These are phyloP conservation scores for Sinopyrophorus schimmeli DNA, from an alignment of 2,888 invertebrate species.

Conservation along the genomic window DNA sequence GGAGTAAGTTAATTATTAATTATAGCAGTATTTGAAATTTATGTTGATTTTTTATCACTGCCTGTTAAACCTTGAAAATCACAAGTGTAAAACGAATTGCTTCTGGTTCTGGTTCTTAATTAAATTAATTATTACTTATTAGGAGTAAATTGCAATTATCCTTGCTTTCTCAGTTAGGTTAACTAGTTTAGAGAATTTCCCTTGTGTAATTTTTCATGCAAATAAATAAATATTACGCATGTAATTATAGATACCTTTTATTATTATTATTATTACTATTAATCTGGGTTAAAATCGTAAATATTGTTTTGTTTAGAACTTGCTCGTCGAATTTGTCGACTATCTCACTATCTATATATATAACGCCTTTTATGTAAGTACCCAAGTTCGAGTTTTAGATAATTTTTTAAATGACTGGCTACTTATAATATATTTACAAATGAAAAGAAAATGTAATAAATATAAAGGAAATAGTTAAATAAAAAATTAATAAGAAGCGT, in stretches of 20 bases:
- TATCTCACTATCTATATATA: too few relatives aligned
- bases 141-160: conserved; percentile 20
- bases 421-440: too few relatives aligned
- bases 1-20: conserved; percentile 26
- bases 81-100: conserved; percentile 24
- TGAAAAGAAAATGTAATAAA: too few relatives aligned
- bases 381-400: too few relatives aligned
- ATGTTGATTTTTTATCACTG: conserved; percentile 22
- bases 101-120: conserved; percentile 26
- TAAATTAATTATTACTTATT: conserved; percentile 27
- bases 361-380: too few relatives aligned
- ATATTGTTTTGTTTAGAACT: background rate
- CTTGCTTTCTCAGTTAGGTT: conserved; percentile 11
- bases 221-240: too few relatives aligned
- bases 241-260: too few relatives aligned
- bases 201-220: conserved; percentile 3
- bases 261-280: too few relatives aligned
- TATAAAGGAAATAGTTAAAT: too few relatives aligned
- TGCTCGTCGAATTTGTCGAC: too few relatives aligned
- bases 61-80: conserved; percentile 25
- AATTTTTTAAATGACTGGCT: too few relatives aligned
- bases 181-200: conserved; percentile 14
- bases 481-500: too few relatives aligned
- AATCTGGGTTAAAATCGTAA: background rate
- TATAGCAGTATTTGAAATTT: conserved; percentile 14